Evolutionary conservation across 2,113 vertebrate genomes (phyloP), one percentile per base, ranked within the genome.

Genomic region (Nipponia nippon): DNA sequence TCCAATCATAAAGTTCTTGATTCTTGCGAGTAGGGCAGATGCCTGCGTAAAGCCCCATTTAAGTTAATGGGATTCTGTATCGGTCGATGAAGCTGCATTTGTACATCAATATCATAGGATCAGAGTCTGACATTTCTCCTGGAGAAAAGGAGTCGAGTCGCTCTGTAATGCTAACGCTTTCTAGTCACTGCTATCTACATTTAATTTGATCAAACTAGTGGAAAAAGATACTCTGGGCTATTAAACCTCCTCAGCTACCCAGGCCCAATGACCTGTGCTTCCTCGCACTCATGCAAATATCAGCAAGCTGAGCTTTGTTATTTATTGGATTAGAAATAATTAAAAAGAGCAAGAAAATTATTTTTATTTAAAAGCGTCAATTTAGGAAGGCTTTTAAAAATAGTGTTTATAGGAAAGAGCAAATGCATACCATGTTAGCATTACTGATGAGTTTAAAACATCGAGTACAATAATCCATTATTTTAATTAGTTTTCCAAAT

Each of bases 401-500:
- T 58, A 91, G 22, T 25, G 14, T 83, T 92, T 83, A 42, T 94
- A 91, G 29, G 70, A 89, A 95, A 85, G 8, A 66, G 30, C 77
- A 95, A 96, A 95, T 89, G 77, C 72, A 63, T 82, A 79, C 56
- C 47, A 65, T 81, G 73, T 83, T 92, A 93, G 23, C 36, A 70
- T 80, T 95, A 94, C 87, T 90, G 84, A 95, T 95, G 94, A 95
- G 58, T 94, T 94, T 85, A 95, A 95, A 95, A 76, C 62, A 89
- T 21, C 50, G 78, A 93, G 62, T 76, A 96, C 58, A 83, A 85
- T 91, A 96, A 96, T 95, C 91, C 78, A 94, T 95, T 96, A 93
- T 91, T 93, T 95, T 94, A 97, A 97, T 95, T 97, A 93, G 73
- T 72, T 95, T 96, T 95, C 67, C 66, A 91, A 91, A 94, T 85